Base-by-base conservation (phyloP, 2,888 invertebrate genomes). In the Plebejus anna region DNA sequence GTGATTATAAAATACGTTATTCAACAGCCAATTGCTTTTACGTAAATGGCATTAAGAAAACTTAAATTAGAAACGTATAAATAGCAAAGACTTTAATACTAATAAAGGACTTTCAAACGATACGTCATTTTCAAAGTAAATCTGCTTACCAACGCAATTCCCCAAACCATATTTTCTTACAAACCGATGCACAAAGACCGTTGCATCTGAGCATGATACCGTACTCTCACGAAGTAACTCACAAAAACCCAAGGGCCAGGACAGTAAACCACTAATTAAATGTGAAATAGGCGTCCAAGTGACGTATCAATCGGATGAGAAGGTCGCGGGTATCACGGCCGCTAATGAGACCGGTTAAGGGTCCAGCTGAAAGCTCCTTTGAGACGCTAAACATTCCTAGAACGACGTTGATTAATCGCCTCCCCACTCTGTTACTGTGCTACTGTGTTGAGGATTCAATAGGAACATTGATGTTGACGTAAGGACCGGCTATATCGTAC, bases 321-420 rank as follows among this genome's bases (percentile, higher is more conserved):
- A 88, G 86, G 85, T 84, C 85, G 84, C 80, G 84, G 87, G 86
- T 87, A 90, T 90, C 87, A 86, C 82, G 84, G 86, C 89, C 87
- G 89, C 89, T 91, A 91, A 91, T 91, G 90, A 90, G 88, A 82
- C 84, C 86, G 87, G 90, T 87, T 89, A 89, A 86, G 88, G 86
- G 87, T 87, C 91, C 90, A 90, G 90, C 90, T 89, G 90, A 83
- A 86, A 87, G 86, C 79, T 89, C 89, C 89, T 89, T 89, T 85
- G 82, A 88, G 85, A 86, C 85, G 85, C 87, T 85, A 87, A 89
- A 87, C 86, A 87, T 89, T 89, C 89, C 89, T 87, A 86, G 81
- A 82, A 84, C 84, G 88, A 88, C 87, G 82, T 87, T 88, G 88
- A 88, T 88, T 87, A 88, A 89, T 89, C 82, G 82, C 82, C 83